These are phyloP conservation scores for Anisognathus igniventris DNA, from an alignment of 2,797 vertebrate species.

Conservation along the genomic window DNA sequence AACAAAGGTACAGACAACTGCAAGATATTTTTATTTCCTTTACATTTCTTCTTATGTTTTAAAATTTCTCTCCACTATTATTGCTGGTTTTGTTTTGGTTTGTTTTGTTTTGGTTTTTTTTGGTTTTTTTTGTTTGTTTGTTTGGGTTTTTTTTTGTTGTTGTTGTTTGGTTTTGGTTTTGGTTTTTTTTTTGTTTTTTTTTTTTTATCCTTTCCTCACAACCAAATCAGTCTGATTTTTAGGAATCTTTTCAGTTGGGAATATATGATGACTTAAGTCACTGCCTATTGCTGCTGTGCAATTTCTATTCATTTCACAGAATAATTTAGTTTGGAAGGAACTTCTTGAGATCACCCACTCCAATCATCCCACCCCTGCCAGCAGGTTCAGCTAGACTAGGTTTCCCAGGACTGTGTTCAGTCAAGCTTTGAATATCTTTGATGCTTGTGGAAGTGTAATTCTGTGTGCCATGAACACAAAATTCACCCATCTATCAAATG, in stretches of 20 bases:
- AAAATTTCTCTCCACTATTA: not conserved
- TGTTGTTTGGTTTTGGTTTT: no score
- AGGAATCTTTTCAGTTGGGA: not conserved
- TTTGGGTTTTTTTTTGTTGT: no score
- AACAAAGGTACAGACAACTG: not conserved
- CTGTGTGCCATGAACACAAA: not conserved
- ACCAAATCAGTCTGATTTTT: not conserved
- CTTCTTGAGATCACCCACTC: not conserved
- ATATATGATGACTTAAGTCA: not conserved
- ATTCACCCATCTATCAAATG: not conserved
- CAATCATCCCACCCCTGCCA: no score
- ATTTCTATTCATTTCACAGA: not conserved
- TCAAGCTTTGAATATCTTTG: not conserved
- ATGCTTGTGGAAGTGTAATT: not conserved
- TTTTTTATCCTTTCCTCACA: not conserved
- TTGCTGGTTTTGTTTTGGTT: fast-evolving
- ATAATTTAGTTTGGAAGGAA: not conserved
- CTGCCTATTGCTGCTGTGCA: not conserved
- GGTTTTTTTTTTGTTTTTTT: no score
- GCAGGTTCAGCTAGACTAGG: not conserved
- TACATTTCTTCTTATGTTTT: not conserved
- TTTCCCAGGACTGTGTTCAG: not conserved
- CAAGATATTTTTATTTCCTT: not conserved
- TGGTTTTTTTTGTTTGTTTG: no score
- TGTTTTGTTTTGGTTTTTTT: no score